phyloP scores from a whole-genome alignment of 2,113 vertebrate genomes.

The Phaethon lepturus region DNA sequence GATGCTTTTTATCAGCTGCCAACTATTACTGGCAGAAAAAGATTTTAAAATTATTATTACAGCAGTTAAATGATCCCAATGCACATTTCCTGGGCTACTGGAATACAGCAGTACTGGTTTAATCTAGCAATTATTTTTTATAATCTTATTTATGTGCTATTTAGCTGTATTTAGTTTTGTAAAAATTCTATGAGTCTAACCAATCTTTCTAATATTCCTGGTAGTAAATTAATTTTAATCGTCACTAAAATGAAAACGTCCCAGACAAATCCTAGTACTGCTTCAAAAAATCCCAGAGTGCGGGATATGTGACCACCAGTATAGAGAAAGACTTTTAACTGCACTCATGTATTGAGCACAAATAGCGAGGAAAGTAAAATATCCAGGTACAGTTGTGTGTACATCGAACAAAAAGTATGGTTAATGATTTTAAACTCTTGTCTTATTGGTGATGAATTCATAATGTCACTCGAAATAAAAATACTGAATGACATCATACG shows the following conservation, averaged over 20 bases:
- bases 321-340: background rate
- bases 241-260: background rate
- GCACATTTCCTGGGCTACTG: background rate
- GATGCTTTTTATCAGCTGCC: background rate
- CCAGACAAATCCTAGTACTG: background rate
- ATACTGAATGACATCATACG: accelerated
- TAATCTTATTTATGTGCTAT: background rate
- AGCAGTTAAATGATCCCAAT: background rate
- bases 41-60: background rate
- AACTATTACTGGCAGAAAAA: background rate
- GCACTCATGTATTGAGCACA: background rate
- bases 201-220: background rate
- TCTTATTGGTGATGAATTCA: background rate
- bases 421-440: background rate
- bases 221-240: background rate
- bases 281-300: background rate
- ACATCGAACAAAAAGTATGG: background rate
- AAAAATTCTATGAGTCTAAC: background rate
- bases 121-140: background rate
- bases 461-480: background rate
- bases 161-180: background rate
- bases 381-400: background rate
- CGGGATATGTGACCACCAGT: background rate
- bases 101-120: background rate
- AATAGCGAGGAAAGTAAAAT: background rate